These are phyloP conservation scores for Bombus balteatus DNA, from an alignment of 1,140 invertebrate species.

Conservation along the genomic window DNA sequence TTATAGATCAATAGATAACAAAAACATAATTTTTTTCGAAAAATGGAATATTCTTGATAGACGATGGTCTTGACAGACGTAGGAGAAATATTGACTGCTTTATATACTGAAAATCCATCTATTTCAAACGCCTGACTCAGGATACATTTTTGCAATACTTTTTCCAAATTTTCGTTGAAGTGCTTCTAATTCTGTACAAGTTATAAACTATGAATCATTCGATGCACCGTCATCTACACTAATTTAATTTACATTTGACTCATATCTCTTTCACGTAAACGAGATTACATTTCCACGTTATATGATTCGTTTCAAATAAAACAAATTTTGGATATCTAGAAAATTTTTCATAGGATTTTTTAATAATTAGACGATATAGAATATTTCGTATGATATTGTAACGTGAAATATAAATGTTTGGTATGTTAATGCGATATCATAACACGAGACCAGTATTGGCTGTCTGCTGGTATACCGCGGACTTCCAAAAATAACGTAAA, in stretches of 20 bases:
- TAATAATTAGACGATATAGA: not conserved
- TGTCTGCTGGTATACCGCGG: conserved; percentile 18
- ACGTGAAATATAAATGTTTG: conserved; percentile 18
- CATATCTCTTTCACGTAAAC: not conserved
- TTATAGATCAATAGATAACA: not conserved
- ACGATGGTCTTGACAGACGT: not conserved
- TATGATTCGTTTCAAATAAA: too few relatives aligned
- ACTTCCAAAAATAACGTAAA: conserved; percentile 67
- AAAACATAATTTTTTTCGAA: not conserved
- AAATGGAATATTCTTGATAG: not conserved
- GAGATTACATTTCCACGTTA: not conserved
- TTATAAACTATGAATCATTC: conserved; percentile 45
- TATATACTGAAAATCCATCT: conserved; percentile 31
- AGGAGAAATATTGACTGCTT: not conserved
- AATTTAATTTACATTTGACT: conserved; percentile 24
- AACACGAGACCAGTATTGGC: conserved; percentile 56
- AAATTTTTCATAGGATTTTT: not conserved
- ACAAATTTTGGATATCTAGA: too few relatives aligned
- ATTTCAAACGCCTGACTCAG: conserved; percentile 59
- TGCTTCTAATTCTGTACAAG: conserved; percentile 47
- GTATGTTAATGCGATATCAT: conserved; percentile 47
- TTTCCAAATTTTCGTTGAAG: conserved; percentile 23
- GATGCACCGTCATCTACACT: not conserved
- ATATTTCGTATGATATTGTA: not conserved
- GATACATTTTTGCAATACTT: conserved; percentile 30